These are phyloP conservation scores for Lacanobia wlatinum DNA, from an alignment of 2,888 invertebrate species.

Conservation along the genomic window DNA sequence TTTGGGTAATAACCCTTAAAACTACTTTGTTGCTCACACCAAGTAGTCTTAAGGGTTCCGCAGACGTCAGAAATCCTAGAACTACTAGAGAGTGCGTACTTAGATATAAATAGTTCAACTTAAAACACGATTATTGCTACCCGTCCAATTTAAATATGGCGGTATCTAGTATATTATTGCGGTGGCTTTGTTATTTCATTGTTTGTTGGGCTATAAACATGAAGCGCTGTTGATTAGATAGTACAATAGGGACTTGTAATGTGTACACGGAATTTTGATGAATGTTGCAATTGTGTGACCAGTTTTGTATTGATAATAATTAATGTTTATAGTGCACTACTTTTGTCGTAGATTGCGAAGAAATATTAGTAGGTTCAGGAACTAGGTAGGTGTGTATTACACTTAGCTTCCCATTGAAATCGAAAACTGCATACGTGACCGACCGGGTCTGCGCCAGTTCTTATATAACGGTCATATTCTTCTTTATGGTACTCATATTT, in stretches of 20 bases:
- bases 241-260: constrained; percentile 47
- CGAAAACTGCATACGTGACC: constrained; percentile 4
- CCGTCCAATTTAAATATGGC: constrained; percentile 41
- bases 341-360: constrained; percentile 34
- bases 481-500: background rate
- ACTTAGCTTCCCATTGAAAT: background rate
- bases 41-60: background rate
- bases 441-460: background rate
- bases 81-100: constrained; percentile 30
- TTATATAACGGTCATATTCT: background rate
- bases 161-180: constrained; percentile 39
- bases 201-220: constrained; percentile 54
- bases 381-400: background rate
- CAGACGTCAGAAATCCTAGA: constrained; percentile 9
- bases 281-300: constrained; percentile 53
- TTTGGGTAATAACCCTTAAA: too few relatives aligned
- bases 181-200: constrained; percentile 53
- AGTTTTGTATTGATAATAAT: constrained; percentile 49
- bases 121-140: constrained; percentile 35
- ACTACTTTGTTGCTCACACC: too few relatives aligned
- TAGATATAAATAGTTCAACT: background rate
- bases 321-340: constrained; percentile 44
- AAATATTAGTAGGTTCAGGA: background rate
- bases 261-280: constrained; percentile 56
- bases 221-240: constrained; percentile 62